phyloP scores from a whole-genome alignment of 2,113 vertebrate genomes.

The Phyllostomus discolor region DNA sequence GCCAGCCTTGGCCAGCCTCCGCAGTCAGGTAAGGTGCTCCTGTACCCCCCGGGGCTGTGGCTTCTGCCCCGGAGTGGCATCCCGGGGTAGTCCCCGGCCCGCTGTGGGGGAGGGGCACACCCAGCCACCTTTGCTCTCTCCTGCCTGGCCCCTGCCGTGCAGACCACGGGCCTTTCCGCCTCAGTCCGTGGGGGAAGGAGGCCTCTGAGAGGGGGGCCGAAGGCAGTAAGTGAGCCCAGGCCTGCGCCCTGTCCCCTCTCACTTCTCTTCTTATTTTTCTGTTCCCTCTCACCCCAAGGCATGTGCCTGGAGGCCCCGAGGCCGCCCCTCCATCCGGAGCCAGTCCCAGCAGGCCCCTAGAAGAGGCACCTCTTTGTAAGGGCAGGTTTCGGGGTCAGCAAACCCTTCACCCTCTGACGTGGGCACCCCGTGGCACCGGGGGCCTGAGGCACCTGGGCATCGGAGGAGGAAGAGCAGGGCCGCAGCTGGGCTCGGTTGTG shows the following conservation, averaged over 20 bases:
- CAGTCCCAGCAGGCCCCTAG: background rate
- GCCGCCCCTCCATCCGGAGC: background rate
- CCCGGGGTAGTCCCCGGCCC: background rate
- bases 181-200: background rate
- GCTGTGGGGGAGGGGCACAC: background rate
- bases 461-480: background rate
- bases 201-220: background rate
- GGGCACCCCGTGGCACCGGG: background rate
- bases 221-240: background rate
- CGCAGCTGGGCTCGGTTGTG: rapidly evolving
- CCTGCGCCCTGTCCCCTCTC: background rate
- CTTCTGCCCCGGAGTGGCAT: background rate
- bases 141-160: background rate
- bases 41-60: background rate
- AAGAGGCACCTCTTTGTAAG: background rate
- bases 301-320: background rate
- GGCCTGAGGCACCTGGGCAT: background rate
- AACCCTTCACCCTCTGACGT: background rate
- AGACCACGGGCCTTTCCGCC: background rate
- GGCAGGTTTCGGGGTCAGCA: background rate
- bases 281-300: background rate
- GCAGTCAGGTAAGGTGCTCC: background rate
- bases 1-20: background rate
- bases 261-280: background rate
- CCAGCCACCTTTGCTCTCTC: background rate